A percentile compares a stretch with the other conserved stretches of the same genome.
These are phyloP conservation scores for Plecturocebus donacophilus DNA, from an alignment of 2,113 vertebrate genomes.

Conservation along the genomic window DNA sequence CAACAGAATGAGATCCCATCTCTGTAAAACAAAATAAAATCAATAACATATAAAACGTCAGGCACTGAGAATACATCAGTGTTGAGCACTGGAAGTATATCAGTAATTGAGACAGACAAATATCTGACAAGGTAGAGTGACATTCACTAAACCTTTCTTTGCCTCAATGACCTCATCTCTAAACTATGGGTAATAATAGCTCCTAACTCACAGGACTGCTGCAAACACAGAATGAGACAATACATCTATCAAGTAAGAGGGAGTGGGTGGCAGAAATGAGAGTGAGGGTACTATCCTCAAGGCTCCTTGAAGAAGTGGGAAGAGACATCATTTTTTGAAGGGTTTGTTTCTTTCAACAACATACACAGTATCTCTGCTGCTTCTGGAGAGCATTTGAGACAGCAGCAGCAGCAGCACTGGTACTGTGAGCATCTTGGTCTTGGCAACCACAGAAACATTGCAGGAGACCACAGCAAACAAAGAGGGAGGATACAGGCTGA, in stretches of 20 bases:
- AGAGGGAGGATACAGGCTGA: background rate
- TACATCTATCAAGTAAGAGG: background rate
- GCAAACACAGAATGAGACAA: background rate
- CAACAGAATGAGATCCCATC: too few species aligned
- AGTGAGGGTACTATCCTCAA: background rate
- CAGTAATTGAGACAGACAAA: background rate
- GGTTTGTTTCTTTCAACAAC: background rate
- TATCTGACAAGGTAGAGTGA: background rate
- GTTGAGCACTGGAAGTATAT: background rate
- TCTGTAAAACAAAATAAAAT: too few species aligned
- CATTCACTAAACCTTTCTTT: background rate
- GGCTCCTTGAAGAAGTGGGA: background rate
- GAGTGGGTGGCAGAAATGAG: background rate
- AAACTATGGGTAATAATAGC: background rate
- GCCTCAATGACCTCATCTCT: background rate
- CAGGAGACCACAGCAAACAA: background rate
- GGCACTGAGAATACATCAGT: background rate
- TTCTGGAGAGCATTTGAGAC: background rate
- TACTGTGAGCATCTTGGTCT: background rate
- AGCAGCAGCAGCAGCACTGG: background rate
- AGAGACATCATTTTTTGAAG: background rate
- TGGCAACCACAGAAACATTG: background rate
- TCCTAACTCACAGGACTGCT: background rate
- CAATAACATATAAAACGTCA: background rate
- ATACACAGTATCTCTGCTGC: background rate